phyloP scores from a whole-genome alignment of 2,113 vertebrate species.

The Brachionichthys hirsutus region DNA sequence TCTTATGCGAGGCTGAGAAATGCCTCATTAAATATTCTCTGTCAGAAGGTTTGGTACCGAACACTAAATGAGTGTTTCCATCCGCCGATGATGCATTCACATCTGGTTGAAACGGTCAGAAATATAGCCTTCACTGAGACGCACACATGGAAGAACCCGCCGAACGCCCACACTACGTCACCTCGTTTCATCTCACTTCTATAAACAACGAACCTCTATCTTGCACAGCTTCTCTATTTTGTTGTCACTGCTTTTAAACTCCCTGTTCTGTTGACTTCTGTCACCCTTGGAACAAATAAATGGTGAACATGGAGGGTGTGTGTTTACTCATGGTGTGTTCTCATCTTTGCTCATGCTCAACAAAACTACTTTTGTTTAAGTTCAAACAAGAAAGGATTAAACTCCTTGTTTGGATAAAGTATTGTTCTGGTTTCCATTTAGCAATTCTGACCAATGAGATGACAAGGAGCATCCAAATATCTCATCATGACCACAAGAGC shows the following conservation, averaged over 20 bases:
- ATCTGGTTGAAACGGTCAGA: slow-evolving; percentile 26
- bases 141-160: slow-evolving; percentile 39
- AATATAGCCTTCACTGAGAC: slow-evolving; percentile 13
- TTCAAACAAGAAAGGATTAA: too few species aligned
- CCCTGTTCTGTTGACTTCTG: background rate
- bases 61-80: background rate
- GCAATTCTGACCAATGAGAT: too few species aligned
- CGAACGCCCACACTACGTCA: slow-evolving; percentile 11
- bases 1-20: slow-evolving; percentile 18
- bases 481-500: too few species aligned
- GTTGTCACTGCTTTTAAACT: slow-evolving; percentile 13
- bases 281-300: slow-evolving; percentile 15
- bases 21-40: slow-evolving; percentile 11
- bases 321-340: background rate
- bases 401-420: too few species aligned
- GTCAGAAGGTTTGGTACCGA: background rate
- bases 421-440: too few species aligned
- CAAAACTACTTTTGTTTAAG: too few species aligned
- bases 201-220: slow-evolving; percentile 33
- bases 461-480: too few species aligned
- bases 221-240: slow-evolving; percentile 9
- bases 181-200: background rate
- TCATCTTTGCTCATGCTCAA: too few species aligned
- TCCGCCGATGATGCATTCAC: slow-evolving; percentile 2
- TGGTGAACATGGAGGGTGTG: slow-evolving; percentile 3